Evolutionary conservation across 2,888 invertebrate genomes (phyloP).

Genomic region (Pristionchus arcanus): DNA sequence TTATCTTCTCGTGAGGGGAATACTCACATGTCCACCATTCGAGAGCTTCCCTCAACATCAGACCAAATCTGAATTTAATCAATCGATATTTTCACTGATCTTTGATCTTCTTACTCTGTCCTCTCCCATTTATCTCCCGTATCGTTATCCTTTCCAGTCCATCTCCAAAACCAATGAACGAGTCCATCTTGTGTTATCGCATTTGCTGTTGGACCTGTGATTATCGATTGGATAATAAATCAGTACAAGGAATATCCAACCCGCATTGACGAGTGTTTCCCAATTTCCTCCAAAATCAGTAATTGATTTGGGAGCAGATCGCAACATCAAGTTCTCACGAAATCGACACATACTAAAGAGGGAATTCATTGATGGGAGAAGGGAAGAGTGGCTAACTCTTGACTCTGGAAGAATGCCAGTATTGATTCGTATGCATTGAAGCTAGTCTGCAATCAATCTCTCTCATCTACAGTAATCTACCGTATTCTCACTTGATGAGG

Average conservation of each 20-base stretch:
- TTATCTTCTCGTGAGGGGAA: neutral
- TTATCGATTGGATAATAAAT: neutral
- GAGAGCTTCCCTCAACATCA: constrained; percentile 12
- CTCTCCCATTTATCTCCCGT: neutral
- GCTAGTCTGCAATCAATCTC: constrained; percentile 14
- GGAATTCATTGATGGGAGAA: neutral
- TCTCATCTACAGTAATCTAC: neutral
- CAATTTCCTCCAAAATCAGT: constrained; percentile 25
- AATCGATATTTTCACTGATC: neutral
- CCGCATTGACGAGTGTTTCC: neutral
- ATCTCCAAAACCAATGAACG: constrained; percentile 10
- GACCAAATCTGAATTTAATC: neutral
- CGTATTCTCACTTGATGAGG: constrained; percentile 26
- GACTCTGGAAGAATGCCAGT: constrained; percentile 30
- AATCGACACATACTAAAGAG: neutral
- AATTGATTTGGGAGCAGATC: neutral
- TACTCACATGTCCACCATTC: constrained; percentile 1
- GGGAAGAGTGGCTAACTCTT: neutral
- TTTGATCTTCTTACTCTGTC: neutral
- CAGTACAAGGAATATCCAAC: neutral
- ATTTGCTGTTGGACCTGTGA: constrained; percentile 39
- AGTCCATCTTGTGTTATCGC: constrained; percentile 27
- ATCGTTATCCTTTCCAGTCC: neutral
- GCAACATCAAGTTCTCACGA: neutral
- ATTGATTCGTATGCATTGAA: constrained; percentile 25